Evolutionary conservation across 2,888 invertebrate species (phyloP).

Genomic region (Parnassius smintheus): DNA sequence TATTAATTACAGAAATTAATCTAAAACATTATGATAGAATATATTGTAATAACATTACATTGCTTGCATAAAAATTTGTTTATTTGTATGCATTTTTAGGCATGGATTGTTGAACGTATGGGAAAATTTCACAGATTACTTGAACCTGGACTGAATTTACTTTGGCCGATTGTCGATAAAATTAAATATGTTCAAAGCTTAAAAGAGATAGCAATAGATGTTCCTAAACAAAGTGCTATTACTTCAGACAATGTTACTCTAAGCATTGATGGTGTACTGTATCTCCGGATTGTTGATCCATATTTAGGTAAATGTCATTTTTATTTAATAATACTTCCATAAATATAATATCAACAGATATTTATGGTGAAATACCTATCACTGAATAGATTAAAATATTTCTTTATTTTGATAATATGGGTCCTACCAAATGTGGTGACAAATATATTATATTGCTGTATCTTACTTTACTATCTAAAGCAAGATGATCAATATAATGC

Average conservation of each 20-base stretch:
- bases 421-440: too few species aligned
- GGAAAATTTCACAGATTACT: slow-evolving; percentile 96
- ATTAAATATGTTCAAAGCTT: slow-evolving; percentile 98
- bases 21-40: too few species aligned
- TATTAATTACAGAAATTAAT: too few species aligned
- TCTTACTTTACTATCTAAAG: too few species aligned
- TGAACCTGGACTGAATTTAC: slow-evolving; percentile 95
- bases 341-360: too few species aligned
- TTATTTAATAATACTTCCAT: too few species aligned
- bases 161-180: slow-evolving; percentile 94
- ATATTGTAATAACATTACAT: not conserved
- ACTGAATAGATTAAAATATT: too few species aligned
- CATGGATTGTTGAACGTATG: slow-evolving; percentile 99
- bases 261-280: slow-evolving; percentile 97
- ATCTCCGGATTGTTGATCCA: slow-evolving; percentile 95
- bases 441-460: too few species aligned
- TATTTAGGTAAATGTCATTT: slow-evolving; percentile 84
- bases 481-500: too few species aligned
- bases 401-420: too few species aligned
- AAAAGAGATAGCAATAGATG: slow-evolving; percentile 99
- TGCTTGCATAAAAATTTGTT: not conserved
- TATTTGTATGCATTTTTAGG: slow-evolving; percentile 76
- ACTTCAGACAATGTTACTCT: slow-evolving; percentile 98
- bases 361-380: too few species aligned
- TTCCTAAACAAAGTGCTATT: slow-evolving; percentile 99